These are phyloP conservation scores for Erannis defoliaria DNA, from an alignment of 2,888 invertebrate species.

Conservation along the genomic window DNA sequence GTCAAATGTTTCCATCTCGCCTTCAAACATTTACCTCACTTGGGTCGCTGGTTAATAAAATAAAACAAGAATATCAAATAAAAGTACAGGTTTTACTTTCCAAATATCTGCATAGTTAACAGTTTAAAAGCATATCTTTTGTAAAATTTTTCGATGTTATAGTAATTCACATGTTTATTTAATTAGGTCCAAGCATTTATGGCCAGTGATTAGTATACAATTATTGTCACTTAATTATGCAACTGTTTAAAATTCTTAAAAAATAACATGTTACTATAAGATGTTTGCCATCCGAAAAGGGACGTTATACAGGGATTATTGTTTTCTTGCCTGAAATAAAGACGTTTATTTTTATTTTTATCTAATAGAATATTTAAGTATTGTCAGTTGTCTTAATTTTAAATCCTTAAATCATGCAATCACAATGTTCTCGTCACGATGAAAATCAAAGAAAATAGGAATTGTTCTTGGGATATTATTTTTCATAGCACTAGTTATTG, in stretches of 20 bases:
- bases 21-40: no score
- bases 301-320: constrained; percentile 3
- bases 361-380: not conserved
- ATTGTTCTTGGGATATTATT: not conserved
- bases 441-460: not conserved
- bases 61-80: constrained; percentile 57
- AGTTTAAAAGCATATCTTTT: constrained; percentile 71
- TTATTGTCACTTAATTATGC: constrained; percentile 27
- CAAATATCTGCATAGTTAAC: constrained; percentile 69
- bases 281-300: not conserved
- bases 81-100: constrained; percentile 66
- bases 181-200: constrained; percentile 47
- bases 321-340: constrained; percentile 10
- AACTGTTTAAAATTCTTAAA: constrained; percentile 36
- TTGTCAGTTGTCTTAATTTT: constrained; percentile 8
- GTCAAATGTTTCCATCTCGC: not conserved
- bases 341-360: not conserved
- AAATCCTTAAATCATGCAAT: not conserved
- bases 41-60: constrained; percentile 20
- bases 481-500: not conserved
- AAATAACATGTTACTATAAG: constrained; percentile 20
- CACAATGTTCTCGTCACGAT: not conserved
- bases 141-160: constrained; percentile 51
- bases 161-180: constrained; percentile 25
- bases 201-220: constrained; percentile 47